phyloP scores from a whole-genome alignment of 2,797 vertebrate genomes.

The Tolypeutes matacus region DNA sequence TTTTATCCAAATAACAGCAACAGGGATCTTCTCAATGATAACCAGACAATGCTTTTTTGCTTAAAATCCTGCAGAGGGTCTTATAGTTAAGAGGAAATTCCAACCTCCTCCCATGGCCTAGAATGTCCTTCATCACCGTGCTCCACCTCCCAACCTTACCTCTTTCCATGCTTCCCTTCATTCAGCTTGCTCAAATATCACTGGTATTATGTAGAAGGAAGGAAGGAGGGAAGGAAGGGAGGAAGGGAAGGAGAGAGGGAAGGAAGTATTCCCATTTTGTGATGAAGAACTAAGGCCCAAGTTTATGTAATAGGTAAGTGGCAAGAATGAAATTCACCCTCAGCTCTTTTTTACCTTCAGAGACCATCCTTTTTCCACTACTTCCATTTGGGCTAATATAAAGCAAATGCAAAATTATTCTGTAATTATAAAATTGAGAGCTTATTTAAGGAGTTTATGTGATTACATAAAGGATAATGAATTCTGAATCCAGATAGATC shows the following conservation, averaged over 20 bases:
- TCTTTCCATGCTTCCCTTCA: background rate
- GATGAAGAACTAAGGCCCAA: background rate
- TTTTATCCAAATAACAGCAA: background rate
- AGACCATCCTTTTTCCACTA: background rate
- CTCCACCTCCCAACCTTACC: background rate
- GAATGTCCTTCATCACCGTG: background rate
- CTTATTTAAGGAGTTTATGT: background rate
- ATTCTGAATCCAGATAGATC: background rate
- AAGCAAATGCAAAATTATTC: background rate
- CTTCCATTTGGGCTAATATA: background rate
- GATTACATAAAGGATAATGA: background rate
- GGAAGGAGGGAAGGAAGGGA: background rate
- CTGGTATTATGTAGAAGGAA: background rate
- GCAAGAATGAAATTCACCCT: background rate
- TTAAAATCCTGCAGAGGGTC: background rate
- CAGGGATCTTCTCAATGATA: background rate
- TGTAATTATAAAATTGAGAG: background rate
- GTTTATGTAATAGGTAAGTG: background rate
- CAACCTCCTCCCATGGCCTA: background rate
- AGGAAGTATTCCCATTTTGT: background rate
- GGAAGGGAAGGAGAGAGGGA: background rate
- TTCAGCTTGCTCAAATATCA: background rate
- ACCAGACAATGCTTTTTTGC: background rate
- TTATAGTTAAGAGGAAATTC: too few species aligned
- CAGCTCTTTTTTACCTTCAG: background rate